These are phyloP conservation scores for Dioctria linearis DNA, from an alignment of 2,888 invertebrate genomes.

Conservation along the genomic window DNA sequence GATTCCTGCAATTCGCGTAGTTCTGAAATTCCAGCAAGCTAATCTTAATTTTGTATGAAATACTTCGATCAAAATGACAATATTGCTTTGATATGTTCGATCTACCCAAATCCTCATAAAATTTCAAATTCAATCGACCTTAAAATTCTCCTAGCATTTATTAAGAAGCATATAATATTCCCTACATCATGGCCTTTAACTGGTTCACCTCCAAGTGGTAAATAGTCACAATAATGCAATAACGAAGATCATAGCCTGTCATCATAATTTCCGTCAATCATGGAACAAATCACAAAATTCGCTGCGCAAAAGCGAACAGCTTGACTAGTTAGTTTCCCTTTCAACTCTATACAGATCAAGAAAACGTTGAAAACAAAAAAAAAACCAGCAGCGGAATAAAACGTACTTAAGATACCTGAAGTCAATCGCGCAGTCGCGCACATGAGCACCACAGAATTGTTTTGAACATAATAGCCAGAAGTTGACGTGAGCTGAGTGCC, in stretches of 20 bases:
- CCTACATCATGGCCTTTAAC: constrained; percentile 31
- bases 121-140: constrained; percentile 30
- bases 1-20: too few relatives aligned
- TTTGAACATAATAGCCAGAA: background rate
- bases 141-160: constrained; percentile 5
- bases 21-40: too few relatives aligned
- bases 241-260: constrained; percentile 42
- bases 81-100: too few relatives aligned
- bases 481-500: constrained; percentile 10
- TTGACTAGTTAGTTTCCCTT: constrained; percentile 42
- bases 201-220: constrained; percentile 33
- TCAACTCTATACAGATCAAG: background rate
- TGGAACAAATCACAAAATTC: constrained; percentile 43
- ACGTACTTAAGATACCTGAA: constrained; percentile 24
- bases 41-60: too few relatives aligned
- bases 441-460: background rate
- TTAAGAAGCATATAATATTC: background rate
- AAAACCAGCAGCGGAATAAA: background rate
- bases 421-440: constrained; percentile 6
- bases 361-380: background rate
- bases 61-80: too few relatives aligned
- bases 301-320: constrained; percentile 43
- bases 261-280: constrained; percentile 49
- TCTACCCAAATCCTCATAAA: background rate
- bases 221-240: constrained; percentile 33